Evolutionary conservation across 2,888 invertebrate genomes (phyloP), one percentile per base, ranked within the genome.

Genomic region (Mythimna albipuncta): DNA sequence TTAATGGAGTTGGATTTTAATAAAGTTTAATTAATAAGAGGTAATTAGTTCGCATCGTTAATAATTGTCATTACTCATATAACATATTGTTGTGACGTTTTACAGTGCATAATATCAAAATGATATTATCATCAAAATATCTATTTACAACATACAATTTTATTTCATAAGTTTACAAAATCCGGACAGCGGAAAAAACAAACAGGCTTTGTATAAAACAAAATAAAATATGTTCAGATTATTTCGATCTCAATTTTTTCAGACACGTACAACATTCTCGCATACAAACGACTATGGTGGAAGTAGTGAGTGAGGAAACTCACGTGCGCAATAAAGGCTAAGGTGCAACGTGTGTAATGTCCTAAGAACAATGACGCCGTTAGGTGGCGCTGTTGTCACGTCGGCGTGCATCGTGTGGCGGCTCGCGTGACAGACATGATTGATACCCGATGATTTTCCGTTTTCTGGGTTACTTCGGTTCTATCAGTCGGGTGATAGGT

Each of bases 291-390:
- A 47, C n/a, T 19, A n/a, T 47, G 59, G 16, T 61, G 58, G 69
- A 67, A 62, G 50, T 59, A 73, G 58, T 62, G 52, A 19, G 50
- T 55, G 47, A 26, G 47, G 21, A 16, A 67, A 16, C 57, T 44
- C 65, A 77, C 82, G 57, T 32, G 58, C 50, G 67, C 59, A 74
- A 81, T 81, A 82, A 81, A 78, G 70, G 67, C 58, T 70, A 70
- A 82, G 70, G 52, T 68, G 74, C 70, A 82, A 70, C 58, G 82
- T 66, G 77, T 64, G 69, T 77, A 66, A 77, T 69, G 75, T 55
- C 58, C 63, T 58, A 58, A 69, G 58, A 69, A 69, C 65, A 72
- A 72, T 72, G 44, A 44, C 64, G 26, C 52, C 26, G 54, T 54
- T 77, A 73, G 68, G 54, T 72, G 52, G 68, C 54, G 50, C 59